Conservation (phyloP, 1,140 invertebrate species). For the Lanistes nyassanus region DNA sequence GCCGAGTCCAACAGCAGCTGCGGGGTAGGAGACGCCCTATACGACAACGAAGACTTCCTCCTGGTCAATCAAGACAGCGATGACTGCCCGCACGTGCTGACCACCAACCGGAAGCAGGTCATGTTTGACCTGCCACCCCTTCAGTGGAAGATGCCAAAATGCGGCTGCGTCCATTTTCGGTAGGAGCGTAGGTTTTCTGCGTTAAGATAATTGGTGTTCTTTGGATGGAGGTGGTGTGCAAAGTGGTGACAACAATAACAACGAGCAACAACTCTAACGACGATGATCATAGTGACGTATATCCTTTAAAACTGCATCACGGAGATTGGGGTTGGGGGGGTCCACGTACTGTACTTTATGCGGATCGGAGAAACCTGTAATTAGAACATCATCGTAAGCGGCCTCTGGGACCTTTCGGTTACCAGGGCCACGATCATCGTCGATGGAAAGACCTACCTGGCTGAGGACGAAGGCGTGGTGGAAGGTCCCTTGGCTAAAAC, state of each 20-base stretch:
- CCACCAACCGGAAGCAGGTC: conserved; percentile 22
- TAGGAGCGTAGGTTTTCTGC: no score
- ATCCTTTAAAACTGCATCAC: no score
- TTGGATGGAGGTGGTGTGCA: no score
- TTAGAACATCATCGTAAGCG: no score
- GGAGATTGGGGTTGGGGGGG: no score
- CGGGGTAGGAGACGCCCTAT: conserved; percentile 12
- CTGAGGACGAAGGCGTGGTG: background rate
- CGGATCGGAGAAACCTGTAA: no score
- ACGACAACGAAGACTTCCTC: conserved; percentile 21
- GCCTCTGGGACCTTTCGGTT: no score
- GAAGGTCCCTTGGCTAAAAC: conserved; percentile 10
- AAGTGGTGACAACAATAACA: no score
- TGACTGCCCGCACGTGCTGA: conserved; percentile 20
- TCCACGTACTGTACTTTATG: no score
- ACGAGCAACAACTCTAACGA: no score
- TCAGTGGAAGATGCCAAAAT: conserved; percentile 20
- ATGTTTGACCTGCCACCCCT: conserved; percentile 23
- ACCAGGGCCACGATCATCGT: conserved; percentile 12
- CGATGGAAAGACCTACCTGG: background rate
- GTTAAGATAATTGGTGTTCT: no score
- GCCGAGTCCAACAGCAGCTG: conserved; percentile 25
- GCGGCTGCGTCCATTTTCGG: conserved; percentile 28
- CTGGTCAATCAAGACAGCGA: background rate
- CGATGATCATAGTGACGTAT: no score